Base-by-base conservation (phyloP, 2,797 vertebrate genomes). In the Babyrousa celebensis region DNA sequence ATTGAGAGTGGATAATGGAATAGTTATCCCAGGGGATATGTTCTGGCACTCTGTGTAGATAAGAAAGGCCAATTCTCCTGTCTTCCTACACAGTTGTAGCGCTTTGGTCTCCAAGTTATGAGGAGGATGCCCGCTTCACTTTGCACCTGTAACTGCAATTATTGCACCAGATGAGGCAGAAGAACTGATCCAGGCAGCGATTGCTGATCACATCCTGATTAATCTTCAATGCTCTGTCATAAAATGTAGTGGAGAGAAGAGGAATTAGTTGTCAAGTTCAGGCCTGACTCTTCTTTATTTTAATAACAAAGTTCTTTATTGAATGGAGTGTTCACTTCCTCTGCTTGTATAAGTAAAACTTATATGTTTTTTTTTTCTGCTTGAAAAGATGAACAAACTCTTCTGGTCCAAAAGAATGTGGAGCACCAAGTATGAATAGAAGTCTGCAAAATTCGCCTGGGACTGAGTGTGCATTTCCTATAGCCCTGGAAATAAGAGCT, bases 401-500 rank as follows among this genome's bases (percentile, higher is more conserved):
- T 74, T 89, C 60, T 83, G 63, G 18, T 88, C 90, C 29, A 52
- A 91, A 63, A 84, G 65, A 67, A 80, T 12, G 25, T 67, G 80
- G 12, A 96, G 32, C 21, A 56, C 54, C 32, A 58, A 91, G 62
- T 91, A 58, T 52, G 79, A 90, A 56, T 58, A 18, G 71, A 43
- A 70, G 63, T 87, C 63, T 87, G 32, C 54, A 79, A 56, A 85
- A 25, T 85, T 97, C 92, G 87, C 74, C 62, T 83, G 85, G 56
- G 67, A 96, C 25, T 67, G 25, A 68, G 17, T 48, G 89, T 93
- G 88, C 48, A 58, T 97, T 95, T 97, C 40, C 36, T 60, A 67
- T 15, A 91, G 74, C 29, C 54, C 79, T 96, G 94, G 79, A 96
- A 96, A 94, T 75, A 96, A 85, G 86, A 96, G 74, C 94, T 97